These are phyloP conservation scores for Danio kyathit DNA, from an alignment of 2,797 vertebrate genomes.

Conservation along the genomic window DNA sequence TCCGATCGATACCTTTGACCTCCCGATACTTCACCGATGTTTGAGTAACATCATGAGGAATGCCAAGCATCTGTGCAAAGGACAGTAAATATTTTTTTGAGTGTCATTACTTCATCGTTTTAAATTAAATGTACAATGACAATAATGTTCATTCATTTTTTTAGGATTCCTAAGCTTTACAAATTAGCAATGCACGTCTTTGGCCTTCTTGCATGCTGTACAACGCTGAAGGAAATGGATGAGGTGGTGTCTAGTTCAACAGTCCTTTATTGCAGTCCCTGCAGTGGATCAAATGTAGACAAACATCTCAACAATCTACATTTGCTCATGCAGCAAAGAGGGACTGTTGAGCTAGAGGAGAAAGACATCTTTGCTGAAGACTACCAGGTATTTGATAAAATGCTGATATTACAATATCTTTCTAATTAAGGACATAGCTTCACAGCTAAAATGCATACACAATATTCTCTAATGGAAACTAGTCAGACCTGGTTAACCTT, in stretches of 20 bases:
- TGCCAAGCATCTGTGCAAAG: conserved; percentile 1
- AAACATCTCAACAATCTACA: background rate
- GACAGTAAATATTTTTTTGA: background rate
- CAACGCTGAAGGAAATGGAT: background rate
- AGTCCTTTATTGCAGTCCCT: too few species aligned
- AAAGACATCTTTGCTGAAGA: too few species aligned
- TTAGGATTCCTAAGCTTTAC: conserved; percentile 3
- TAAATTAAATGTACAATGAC: too few species aligned
- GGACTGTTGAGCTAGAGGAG: too few species aligned
- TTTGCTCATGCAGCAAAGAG: too few species aligned
- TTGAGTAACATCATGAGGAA: conserved; percentile 11
- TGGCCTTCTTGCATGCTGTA: background rate
- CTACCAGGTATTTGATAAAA: too few species aligned
- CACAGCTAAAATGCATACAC: too few species aligned
- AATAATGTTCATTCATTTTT: background rate
- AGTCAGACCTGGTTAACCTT: too few species aligned
- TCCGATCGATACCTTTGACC: background rate
- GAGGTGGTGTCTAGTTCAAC: background rate
- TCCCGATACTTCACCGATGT: background rate
- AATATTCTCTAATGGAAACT: too few species aligned
- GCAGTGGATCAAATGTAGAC: too few species aligned
- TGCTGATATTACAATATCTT: too few species aligned
- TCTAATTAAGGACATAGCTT: too few species aligned
- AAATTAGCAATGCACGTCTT: conserved; percentile 4
- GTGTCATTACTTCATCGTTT: background rate